phyloP scores from a whole-genome alignment of 1,140 invertebrate genomes.

The Saxidomus purpurata region DNA sequence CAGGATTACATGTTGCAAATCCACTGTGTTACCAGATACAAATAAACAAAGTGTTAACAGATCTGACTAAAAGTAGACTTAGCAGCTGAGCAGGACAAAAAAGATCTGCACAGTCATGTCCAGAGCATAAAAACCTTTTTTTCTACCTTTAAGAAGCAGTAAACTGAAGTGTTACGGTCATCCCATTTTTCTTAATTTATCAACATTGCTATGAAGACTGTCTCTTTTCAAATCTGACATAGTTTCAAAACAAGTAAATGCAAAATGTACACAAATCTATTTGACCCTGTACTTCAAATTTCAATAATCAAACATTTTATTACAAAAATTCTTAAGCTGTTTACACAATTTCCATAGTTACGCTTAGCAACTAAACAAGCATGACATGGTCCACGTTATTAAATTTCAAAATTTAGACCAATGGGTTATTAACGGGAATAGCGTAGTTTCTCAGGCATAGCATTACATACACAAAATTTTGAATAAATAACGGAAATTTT shows the following conservation, averaged over 20 bases:
- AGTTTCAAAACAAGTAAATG: background rate
- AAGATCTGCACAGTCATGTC: no score
- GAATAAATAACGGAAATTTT: constrained; percentile 15
- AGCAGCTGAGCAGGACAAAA: no score
- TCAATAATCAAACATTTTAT: constrained; percentile 42
- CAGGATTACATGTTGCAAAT: no score
- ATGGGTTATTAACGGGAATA: background rate
- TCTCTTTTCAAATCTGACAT: background rate
- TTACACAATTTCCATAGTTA: constrained; percentile 22
- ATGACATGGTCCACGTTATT: constrained; percentile 10
- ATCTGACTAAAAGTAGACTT: no score
- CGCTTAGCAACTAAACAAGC: constrained; percentile 8
- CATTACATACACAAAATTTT: background rate
- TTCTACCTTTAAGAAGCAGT: no score
- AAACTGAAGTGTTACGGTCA: no score
- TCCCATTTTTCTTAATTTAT: no score
- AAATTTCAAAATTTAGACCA: constrained; percentile 37
- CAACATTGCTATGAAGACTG: constrained; percentile 19
- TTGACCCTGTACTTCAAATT: constrained; percentile 28
- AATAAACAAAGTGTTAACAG: no score
- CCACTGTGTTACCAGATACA: no score
- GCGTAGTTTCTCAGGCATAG: background rate
- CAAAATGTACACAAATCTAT: constrained; percentile 3
- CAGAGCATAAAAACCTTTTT: no score
- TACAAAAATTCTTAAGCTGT: constrained; percentile 47